Evolutionary conservation across 2,797 vertebrate genomes (phyloP).

Genomic region (Dipus sagitta): DNA sequence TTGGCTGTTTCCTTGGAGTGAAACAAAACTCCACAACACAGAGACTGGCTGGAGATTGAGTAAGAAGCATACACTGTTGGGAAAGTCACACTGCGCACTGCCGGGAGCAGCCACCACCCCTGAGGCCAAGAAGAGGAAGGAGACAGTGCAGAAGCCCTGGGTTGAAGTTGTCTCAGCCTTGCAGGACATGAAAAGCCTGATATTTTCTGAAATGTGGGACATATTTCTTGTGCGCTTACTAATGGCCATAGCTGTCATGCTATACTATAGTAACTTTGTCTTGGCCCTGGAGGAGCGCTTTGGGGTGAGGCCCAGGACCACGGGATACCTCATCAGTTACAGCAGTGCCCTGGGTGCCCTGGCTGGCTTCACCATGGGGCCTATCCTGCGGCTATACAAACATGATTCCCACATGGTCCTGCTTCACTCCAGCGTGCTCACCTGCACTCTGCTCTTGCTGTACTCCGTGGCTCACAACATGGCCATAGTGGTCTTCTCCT

Average conservation of each 20-base stretch:
- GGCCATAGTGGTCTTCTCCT: constrained; percentile 91
- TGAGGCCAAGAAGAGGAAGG: neutral
- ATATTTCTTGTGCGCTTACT: constrained; percentile 94
- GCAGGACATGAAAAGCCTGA: constrained; percentile 90
- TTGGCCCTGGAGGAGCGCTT: constrained; percentile 97
- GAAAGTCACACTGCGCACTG: neutral
- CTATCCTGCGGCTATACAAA: constrained; percentile 91
- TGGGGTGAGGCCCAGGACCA: constrained; percentile 91
- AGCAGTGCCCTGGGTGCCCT: constrained; percentile 94
- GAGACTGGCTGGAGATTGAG: constrained; percentile 26
- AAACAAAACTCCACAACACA: constrained; percentile 81
- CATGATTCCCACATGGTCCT: constrained; percentile 90
- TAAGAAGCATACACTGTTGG: neutral
- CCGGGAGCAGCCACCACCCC: neutral
- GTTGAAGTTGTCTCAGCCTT: constrained; percentile 88
- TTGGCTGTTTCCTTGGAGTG: constrained; percentile 93
- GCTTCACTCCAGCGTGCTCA: constrained; percentile 94
- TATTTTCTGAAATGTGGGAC: constrained; percentile 94
- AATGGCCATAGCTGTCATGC: constrained; percentile 95
- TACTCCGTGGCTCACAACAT: constrained; percentile 89
- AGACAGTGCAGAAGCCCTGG: constrained; percentile 86
- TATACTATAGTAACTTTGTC: constrained; percentile 97
- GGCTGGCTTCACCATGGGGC: constrained; percentile 93
- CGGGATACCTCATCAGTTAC: constrained; percentile 96
- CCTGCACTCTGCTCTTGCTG: constrained; percentile 91